Evolutionary conservation across 2,113 vertebrate genomes (phyloP), one percentile per base, ranked within the genome.

Genomic region (Neoarius graeffei): DNA sequence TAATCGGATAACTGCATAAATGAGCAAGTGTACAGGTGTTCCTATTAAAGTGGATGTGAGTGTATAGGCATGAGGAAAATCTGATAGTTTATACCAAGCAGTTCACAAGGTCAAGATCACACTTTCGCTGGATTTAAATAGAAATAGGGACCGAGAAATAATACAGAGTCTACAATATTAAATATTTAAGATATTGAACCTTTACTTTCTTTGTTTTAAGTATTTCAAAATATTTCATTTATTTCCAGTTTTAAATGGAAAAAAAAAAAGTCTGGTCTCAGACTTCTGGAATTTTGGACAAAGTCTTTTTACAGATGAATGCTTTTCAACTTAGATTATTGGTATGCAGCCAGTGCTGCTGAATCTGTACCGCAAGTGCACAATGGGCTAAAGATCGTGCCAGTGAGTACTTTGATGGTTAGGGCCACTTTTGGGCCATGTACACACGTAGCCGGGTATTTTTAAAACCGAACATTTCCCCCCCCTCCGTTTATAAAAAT

Each of bases 281-380:
- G 62, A 66, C 9, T 4, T 64, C 25, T 25, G 1, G 19, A 64
- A 5, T 69, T 69, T 69, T 15, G 67, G 13, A 35, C 30, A 30
- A 30, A 10, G 1, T 69, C 1, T 69, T 69, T 42, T 30, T 17
- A 30, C 27, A 69, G 66, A 27, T 71, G 14, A 17, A 35, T 74
- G 69, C 35, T 73, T 76, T 14, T 77, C 10, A 52, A 25, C 10
- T 76, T 25, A 14, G 20, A 25, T 77, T 77, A 50, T 77, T 23
- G 71, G 8, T 7, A 30, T 74, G 35, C 71, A 74, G 35, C 17
- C 17, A 20, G 5, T 50, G 19, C 48, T 52, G 93, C 94, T 90
- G 94, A 94, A 94, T 95, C 95, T 94, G 95, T 93, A 93, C 95
- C 94, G 94, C 93, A 90, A 92, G 88, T 74, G 35, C 7, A 20